A percentile compares a stretch with the other conserved stretches of the same genome.
Conservation (phyloP, 1,140 invertebrate genomes). For the Oedothorax gibbosus region DNA sequence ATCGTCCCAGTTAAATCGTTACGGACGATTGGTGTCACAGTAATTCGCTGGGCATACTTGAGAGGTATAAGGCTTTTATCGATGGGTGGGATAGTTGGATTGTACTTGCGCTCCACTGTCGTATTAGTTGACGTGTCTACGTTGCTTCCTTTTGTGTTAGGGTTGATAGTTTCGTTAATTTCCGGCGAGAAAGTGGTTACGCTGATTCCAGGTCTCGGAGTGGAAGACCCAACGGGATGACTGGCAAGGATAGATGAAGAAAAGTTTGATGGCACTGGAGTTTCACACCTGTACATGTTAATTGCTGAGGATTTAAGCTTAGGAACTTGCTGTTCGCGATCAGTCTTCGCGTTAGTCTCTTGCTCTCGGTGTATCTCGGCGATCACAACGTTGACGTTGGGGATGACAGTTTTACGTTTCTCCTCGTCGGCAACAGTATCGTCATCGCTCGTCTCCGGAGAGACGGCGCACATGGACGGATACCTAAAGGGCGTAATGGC, state of each 20-base stretch:
- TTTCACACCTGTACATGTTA: constrained; percentile 54
- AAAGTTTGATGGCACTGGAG: constrained; percentile 46
- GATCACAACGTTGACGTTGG: constrained; percentile 38
- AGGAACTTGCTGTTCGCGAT: neutral
- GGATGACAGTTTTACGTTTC: constrained; percentile 22
- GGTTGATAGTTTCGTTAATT: constrained; percentile 10
- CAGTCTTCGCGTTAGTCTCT: constrained; percentile 5
- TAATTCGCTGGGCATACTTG: constrained; percentile 61
- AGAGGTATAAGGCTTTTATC: constrained; percentile 46
- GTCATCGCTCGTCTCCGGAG: constrained; percentile 84
- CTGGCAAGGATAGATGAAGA: neutral
- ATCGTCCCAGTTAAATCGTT: constrained; percentile 58
- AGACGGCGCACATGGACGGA: constrained; percentile 92
- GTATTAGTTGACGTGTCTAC: neutral
- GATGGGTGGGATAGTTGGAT: neutral
- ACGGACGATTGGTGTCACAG: constrained; percentile 65
- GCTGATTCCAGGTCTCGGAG: constrained; percentile 14
- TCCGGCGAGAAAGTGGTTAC: constrained; percentile 38
- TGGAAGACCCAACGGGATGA: constrained; percentile 20
- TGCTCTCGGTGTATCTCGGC: constrained; percentile 47
- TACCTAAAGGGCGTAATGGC: constrained; percentile 87
- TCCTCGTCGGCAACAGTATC: constrained; percentile 69
- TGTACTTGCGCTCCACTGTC: neutral
- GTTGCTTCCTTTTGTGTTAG: neutral
- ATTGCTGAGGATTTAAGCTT: constrained; percentile 17